These are phyloP conservation scores for Gopherus evgoodei DNA, from an alignment of 2,113 vertebrate species.

Conservation along the genomic window DNA sequence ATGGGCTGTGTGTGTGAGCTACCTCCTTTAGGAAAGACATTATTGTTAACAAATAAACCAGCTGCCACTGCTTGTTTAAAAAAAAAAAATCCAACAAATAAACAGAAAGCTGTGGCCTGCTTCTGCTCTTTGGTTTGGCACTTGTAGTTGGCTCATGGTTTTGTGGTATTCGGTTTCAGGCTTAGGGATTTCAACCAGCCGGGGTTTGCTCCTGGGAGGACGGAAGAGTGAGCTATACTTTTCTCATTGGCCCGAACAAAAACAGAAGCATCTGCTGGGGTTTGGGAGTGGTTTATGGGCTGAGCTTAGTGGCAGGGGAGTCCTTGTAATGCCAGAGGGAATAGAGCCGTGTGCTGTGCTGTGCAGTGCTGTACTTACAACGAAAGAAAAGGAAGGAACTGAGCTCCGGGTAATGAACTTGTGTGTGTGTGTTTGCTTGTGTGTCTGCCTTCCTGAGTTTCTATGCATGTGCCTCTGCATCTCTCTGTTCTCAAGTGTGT, in stretches of 20 bases:
- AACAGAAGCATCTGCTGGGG: constrained; percentile 73
- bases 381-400: constrained; percentile 62
- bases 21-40: neutral
- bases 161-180: constrained; percentile 70
- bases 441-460: constrained; percentile 28
- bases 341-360: constrained; percentile 53
- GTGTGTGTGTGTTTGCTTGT: constrained; percentile 38
- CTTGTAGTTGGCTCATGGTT: constrained; percentile 60
- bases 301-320: constrained; percentile 65
- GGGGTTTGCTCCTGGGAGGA: constrained; percentile 69
- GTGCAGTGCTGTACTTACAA: constrained; percentile 34
- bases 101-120: neutral
- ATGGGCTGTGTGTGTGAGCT: neutral
- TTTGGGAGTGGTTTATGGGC: constrained; percentile 70
- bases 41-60: neutral
- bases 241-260: constrained; percentile 73
- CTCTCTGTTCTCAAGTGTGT: neutral
- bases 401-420: constrained; percentile 58
- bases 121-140: constrained; percentile 23
- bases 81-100: neutral
- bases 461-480: constrained; percentile 38
- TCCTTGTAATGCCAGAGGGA: constrained; percentile 72
- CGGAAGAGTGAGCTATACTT: constrained; percentile 72
- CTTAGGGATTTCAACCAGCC: constrained; percentile 66
- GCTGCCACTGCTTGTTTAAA: neutral